Conservation (phyloP, 2,888 invertebrate species). For the Dioctria rufipes region DNA sequence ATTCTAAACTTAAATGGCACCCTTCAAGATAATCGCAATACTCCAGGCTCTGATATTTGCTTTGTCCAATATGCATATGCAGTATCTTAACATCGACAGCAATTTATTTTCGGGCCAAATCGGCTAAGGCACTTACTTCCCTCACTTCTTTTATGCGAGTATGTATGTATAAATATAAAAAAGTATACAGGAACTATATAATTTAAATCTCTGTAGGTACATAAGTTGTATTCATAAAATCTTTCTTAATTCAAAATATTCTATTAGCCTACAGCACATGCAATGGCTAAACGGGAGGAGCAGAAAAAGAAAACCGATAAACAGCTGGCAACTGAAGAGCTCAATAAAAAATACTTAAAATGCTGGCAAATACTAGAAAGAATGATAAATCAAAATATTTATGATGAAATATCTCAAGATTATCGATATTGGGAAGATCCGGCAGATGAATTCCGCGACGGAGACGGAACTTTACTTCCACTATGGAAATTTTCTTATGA, state of each 20-base stretch:
- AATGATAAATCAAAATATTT: conserved; percentile 96
- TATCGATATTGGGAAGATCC: conserved; percentile 98
- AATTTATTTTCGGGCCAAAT: too few species aligned
- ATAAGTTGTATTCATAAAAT: too few species aligned
- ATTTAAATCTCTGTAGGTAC: too few species aligned
- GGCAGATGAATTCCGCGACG: conserved; percentile 93
- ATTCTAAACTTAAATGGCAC: too few species aligned
- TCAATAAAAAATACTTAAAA: conserved; percentile 78
- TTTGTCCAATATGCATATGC: too few species aligned
- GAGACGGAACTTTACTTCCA: conserved; percentile 92
- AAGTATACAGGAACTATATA: too few species aligned
- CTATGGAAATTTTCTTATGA: conserved; percentile 94
- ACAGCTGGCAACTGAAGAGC: conserved; percentile 76
- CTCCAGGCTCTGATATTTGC: too few species aligned
- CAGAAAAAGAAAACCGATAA: conserved; percentile 73
- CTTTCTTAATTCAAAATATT: not conserved
- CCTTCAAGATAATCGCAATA: too few species aligned
- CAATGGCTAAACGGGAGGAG: conserved; percentile 58
- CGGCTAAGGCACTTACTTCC: too few species aligned
- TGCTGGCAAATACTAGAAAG: conserved; percentile 90
- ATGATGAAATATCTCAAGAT: conserved; percentile 89
- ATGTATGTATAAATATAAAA: too few species aligned
- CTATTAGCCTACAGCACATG: not conserved
- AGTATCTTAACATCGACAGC: too few species aligned
- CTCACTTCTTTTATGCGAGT: too few species aligned